Percentiles rank a stretch among this genome's conserved stretches.
Conservation (phyloP, 2,113 vertebrate genomes). For the Ia io region DNA sequence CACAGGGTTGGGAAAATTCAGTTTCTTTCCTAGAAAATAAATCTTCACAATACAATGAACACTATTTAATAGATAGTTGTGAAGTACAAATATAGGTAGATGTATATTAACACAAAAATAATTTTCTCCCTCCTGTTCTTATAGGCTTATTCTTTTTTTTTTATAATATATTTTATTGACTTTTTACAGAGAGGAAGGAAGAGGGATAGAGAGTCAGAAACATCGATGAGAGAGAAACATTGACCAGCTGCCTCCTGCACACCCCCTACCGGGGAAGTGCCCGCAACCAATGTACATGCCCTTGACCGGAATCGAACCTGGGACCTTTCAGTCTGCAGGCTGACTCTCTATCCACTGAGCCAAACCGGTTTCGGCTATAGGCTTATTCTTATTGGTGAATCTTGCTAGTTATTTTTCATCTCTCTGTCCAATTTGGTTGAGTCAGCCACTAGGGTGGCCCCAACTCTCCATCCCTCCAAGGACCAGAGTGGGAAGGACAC, state of each 20-base stretch:
- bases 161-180: too few relatives aligned
- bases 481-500: background rate
- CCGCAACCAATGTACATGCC: too few relatives aligned
- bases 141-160: background rate
- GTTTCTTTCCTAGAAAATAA: background rate
- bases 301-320: too few relatives aligned
- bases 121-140: background rate
- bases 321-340: too few relatives aligned
- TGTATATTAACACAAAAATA: background rate
- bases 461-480: background rate
- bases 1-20: background rate
- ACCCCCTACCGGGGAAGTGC: too few relatives aligned
- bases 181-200: too few relatives aligned
- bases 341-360: too few relatives aligned
- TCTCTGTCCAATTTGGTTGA: background rate
- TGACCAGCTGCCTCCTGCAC: too few relatives aligned
- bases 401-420: background rate
- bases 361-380: too few relatives aligned
- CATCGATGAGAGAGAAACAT: too few relatives aligned
- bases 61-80: background rate
- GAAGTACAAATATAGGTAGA: background rate
- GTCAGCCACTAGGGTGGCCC: too few relatives aligned
- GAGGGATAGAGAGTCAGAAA: too few relatives aligned
- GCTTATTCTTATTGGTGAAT: background rate
- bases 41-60: background rate